Evolutionary conservation across 2,113 vertebrate genomes (phyloP).

Genomic region (western clawed frog (Xenopus tropicalis)): UCB_Xtro_10.0 CM004446.2:50992001-50992500

Average conservation of each 20-base stretch:
- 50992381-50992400: constrained; percentile 38
- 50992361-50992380: constrained; percentile 38
- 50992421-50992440: constrained; percentile 34
- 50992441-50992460: constrained; percentile 40
- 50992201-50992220: too few relatives aligned
- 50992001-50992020: too few relatives aligned
- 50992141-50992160: too few relatives aligned
- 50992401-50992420: constrained; percentile 35
- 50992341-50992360: constrained; percentile 24
- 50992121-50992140: too few relatives aligned
- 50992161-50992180: too few relatives aligned
- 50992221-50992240: background rate
- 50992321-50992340: constrained; percentile 21
- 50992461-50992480: constrained; percentile 46
- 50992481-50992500: constrained; percentile 40
- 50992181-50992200: too few relatives aligned
- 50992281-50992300: background rate
- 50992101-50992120: too few relatives aligned
- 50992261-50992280: constrained; percentile 1
- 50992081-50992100: too few relatives aligned
- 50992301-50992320: constrained; percentile 14
- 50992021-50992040: too few relatives aligned
- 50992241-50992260: background rate
- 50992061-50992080: too few relatives aligned
- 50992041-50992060: too few relatives aligned